Evolutionary conservation across 2,113 vertebrate genomes (phyloP), one percentile per base, ranked within the genome.

Genomic region (Eclectus roratus): DNA sequence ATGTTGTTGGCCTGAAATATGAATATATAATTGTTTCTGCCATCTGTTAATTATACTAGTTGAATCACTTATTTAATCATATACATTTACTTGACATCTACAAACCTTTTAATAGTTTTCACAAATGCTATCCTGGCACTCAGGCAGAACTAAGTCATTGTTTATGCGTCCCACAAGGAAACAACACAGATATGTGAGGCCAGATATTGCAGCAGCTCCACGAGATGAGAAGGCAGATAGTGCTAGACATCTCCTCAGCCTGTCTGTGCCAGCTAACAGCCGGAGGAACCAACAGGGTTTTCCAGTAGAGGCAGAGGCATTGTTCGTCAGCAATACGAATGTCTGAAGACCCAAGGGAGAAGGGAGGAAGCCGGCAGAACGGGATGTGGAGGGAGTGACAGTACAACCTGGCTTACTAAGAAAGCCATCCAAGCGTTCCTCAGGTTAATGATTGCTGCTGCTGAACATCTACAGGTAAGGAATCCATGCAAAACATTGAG

Each of bases 41-140:
- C 98, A 98, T 98, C 98, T 98, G 98, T 98, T 98, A 98, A 98
- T 98, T 98, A 97, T 93, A 93, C 89, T 94, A 95, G 97, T 93
- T 95, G 97, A 98, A 98, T 97, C 89, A 97, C 91, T 98, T 97
- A 98, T 96, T 97, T 97, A 96, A 97, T 97, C 93, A 95, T 97
- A 97, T 96, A 97, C 88, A 94, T 97, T 97, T 96, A 93, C 72
- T 89, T 97, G 94, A 92, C 93, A 96, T 90, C 91, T 94, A 96
- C 73, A 91, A 94, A 97, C 89, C 96, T 97, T 97, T 97, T 96
- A 98, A 94, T 95, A 96, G 96, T 85, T 93, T 97, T 70, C 79
- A 84, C 80, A 97, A 97, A 95, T 68, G 91, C 63, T 92, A 64
- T 9, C 49, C 89, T 93, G 85, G 65, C 9, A 39, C 82, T 74